Evolutionary conservation across 2,888 invertebrate species (phyloP).

Genomic region (Gnatocerus cornutus): DNA sequence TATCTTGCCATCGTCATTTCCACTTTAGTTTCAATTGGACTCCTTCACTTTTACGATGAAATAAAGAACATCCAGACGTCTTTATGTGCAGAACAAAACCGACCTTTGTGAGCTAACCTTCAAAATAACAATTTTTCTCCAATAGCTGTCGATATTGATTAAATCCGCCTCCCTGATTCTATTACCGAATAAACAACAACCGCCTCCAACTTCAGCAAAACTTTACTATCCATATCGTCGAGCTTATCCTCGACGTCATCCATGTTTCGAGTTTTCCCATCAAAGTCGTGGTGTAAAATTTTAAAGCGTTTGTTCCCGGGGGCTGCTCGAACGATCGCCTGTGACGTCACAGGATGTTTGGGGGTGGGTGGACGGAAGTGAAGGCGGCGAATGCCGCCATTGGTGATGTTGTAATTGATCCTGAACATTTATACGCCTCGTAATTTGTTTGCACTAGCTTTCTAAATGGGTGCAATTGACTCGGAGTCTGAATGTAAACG

Average conservation of each 20-base stretch:
- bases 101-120: background rate
- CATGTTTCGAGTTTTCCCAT: slow-evolving; percentile 1
- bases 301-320: slow-evolving; percentile 56
- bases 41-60: slow-evolving; percentile 2
- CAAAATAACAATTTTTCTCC: slow-evolving; percentile 12
- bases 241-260: slow-evolving; percentile 30
- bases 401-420: slow-evolving; percentile 60
- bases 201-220: slow-evolving; percentile 28
- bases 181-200: slow-evolving; percentile 10
- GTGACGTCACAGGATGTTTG: slow-evolving; percentile 59
- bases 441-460: slow-evolving; percentile 41
- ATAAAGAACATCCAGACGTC: slow-evolving; percentile 29
- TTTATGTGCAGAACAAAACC: slow-evolving; percentile 16
- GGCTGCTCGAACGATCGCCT: slow-evolving; percentile 62
- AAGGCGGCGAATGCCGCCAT: slow-evolving; percentile 57
- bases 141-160: slow-evolving; percentile 25
- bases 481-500: slow-evolving; percentile 17
- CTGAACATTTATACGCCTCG: slow-evolving; percentile 57
- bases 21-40: no score
- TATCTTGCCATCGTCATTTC: no score
- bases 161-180: slow-evolving; percentile 17
- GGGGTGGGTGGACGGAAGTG: slow-evolving; percentile 52
- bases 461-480: slow-evolving; percentile 38
- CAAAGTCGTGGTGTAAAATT: slow-evolving; percentile 46
- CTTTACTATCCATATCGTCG: slow-evolving; percentile 30